Base-by-base conservation (phyloP, 2,797 vertebrate species). In the Nyctalus aviator region DNA sequence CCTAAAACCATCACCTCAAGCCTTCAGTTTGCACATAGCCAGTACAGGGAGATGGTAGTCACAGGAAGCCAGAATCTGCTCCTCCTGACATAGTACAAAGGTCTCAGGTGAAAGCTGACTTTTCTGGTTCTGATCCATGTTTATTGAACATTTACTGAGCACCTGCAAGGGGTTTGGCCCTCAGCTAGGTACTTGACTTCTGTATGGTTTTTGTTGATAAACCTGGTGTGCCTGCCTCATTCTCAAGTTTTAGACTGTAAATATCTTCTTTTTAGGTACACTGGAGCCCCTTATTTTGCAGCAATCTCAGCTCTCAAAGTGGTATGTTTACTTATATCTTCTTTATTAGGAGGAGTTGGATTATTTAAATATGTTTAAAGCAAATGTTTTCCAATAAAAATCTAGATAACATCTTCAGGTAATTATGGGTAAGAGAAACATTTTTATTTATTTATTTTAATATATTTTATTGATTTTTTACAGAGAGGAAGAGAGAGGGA, bases 271-370 rank as follows among this genome's bases (percentile, higher is more conserved):
- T 96, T 95, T 92, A 99, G 99, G 92, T 99, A 99, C 92, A 99
- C 99, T 5, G 99, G 99, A 97, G 99, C 99, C 25, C 99, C 99
- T 0, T 99, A 99, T 97, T 99, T 99, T 97, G 99, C 99, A 44
- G 99, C 99, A 62, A 99, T 99, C 97, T 99, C 99, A 64, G 99
- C 99, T 84, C 97, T 99, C 77, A 99, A 99, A 99, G 99, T 99
- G 98, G 99, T 99, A 98, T 1, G 99, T 98, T 85, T 89, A 83
- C 59, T 35, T 66, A 25, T 0, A 71, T 37, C 46, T 53, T 90
- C 86, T 57, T 75, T 1, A 48, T n/a, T 73, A 75, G 32, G 94
- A 46, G 57, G n/a, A 68, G 3, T 77, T 57, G 37, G 7, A 1
- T 79, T 35, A 30, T 44, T 94, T 68, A 81, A 44, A 68, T 81